A percentile compares a stretch with the other conserved stretches of the same genome.
Evolutionary conservation across 2,797 vertebrate genomes (phyloP).

Genomic region (Amniataba percoides): DNA sequence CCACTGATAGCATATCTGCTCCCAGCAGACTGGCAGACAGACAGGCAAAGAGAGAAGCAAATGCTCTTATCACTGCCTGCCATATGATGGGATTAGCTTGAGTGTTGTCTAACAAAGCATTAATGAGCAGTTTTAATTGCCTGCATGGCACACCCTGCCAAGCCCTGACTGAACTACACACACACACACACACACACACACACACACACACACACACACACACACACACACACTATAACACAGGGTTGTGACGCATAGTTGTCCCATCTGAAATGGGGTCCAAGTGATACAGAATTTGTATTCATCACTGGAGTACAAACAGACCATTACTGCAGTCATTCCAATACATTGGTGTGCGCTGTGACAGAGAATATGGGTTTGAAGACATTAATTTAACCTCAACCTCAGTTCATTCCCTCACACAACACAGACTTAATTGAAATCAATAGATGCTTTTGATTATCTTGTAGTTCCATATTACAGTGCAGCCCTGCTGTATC

Average conservation of each 20-base stretch:
- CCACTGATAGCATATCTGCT: conserved; percentile 77
- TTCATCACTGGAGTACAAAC: conserved; percentile 44
- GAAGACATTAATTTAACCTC: conserved; percentile 44
- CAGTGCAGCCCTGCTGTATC: neutral
- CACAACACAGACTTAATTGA: conserved; percentile 44
- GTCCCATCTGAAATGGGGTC: conserved; percentile 48
- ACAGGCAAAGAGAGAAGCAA: conserved; percentile 62
- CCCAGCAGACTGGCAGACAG: conserved; percentile 71
- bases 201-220: conserved; percentile 38
- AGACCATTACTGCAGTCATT: conserved; percentile 36
- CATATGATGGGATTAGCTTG: conserved; percentile 82
- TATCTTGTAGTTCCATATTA: conserved; percentile 27
- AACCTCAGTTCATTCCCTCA: conserved; percentile 29
- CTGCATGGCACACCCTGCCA: conserved; percentile 68
- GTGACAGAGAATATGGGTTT: conserved; percentile 24
- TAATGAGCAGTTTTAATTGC: conserved; percentile 85
- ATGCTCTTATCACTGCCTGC: conserved; percentile 81
- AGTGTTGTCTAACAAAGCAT: conserved; percentile 81
- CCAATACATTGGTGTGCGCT: conserved; percentile 22
- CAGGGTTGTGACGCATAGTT: conserved; percentile 43
- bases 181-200: conserved; percentile 34
- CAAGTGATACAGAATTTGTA: conserved; percentile 55
- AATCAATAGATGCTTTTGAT: conserved; percentile 60
- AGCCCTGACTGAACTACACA: conserved; percentile 51
- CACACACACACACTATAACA: conserved; percentile 31